phyloP scores from a whole-genome alignment of 2,113 vertebrate species.

The Sorex fumeus region DNA sequence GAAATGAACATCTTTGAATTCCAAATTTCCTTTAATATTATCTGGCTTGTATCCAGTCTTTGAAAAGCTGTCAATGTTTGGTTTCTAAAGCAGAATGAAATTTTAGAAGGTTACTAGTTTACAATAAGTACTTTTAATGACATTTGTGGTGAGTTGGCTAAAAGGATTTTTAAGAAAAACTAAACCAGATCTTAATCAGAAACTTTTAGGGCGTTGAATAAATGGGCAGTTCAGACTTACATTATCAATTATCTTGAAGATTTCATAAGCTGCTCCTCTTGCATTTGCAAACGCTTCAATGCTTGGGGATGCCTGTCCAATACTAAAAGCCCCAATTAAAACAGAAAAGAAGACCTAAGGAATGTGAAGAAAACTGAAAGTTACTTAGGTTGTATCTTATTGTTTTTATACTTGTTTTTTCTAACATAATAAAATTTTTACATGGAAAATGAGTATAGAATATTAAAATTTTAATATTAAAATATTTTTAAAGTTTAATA shows the following conservation, averaged over 20 bases:
- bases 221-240: conserved; percentile 82
- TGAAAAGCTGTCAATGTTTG: conserved; percentile 91
- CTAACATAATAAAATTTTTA: conserved; percentile 18
- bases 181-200: not conserved
- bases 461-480: conserved; percentile 31
- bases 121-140: not conserved
- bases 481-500: not conserved
- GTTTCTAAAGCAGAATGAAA: conserved; percentile 72
- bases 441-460: not conserved
- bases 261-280: conserved; percentile 91
- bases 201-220: not conserved
- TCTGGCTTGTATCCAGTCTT: conserved; percentile 91
- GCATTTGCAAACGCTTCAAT: conserved; percentile 91
- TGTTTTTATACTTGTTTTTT: conserved; percentile 41
- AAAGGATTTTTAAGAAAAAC: conserved; percentile 20
- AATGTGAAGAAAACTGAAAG: not conserved
- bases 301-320: conserved; percentile 90
- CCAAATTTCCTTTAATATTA: conserved; percentile 90
- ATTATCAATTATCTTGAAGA: conserved; percentile 91
- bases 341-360: conserved; percentile 91
- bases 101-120: conserved; percentile 25
- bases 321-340: conserved; percentile 87
- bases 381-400: not conserved
- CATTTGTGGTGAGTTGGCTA: not conserved
- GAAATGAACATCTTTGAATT: conserved; percentile 93